phyloP scores from a whole-genome alignment of 2,113 vertebrate genomes.

The Vidua chalybeata region DNA sequence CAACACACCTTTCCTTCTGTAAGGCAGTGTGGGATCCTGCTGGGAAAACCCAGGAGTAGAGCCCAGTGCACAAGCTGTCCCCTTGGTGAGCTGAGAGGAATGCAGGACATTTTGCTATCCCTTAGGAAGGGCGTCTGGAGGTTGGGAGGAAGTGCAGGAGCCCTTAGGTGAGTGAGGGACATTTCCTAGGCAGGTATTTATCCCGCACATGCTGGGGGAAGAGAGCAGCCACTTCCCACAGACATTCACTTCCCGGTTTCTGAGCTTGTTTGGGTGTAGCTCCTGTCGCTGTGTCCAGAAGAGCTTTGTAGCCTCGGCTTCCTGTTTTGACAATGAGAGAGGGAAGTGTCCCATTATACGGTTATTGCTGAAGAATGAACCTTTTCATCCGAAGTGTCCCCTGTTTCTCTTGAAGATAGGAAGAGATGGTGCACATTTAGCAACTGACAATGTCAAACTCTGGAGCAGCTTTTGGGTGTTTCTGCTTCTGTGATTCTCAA shows the following conservation, averaged over 20 bases:
- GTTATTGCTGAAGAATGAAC: neutral
- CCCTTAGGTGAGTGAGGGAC: neutral
- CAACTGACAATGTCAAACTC: neutral
- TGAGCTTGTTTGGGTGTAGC: neutral
- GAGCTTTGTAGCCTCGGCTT: neutral
- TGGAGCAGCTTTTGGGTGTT: neutral
- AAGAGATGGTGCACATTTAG: neutral
- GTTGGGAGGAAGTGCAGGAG: neutral
- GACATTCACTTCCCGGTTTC: neutral
- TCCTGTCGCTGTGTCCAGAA: neutral
- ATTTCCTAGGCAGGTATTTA: neutral
- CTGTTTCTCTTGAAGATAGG: neutral
- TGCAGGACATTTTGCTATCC: neutral
- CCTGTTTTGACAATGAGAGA: neutral
- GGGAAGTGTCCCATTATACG: neutral
- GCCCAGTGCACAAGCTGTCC: neutral
- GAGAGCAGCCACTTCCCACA: neutral
- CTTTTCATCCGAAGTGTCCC: neutral
- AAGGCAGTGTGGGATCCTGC: neutral
- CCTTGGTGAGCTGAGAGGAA: neutral
- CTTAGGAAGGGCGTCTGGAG: neutral
- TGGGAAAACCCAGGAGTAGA: neutral
- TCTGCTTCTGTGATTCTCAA: neutral
- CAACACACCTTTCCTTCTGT: neutral
- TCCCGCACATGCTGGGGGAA: neutral